A percentile compares a stretch with the other conserved stretches of the same genome.
Conservation (phyloP, 2,797 vertebrate species). For the Netta rufina region DNA sequence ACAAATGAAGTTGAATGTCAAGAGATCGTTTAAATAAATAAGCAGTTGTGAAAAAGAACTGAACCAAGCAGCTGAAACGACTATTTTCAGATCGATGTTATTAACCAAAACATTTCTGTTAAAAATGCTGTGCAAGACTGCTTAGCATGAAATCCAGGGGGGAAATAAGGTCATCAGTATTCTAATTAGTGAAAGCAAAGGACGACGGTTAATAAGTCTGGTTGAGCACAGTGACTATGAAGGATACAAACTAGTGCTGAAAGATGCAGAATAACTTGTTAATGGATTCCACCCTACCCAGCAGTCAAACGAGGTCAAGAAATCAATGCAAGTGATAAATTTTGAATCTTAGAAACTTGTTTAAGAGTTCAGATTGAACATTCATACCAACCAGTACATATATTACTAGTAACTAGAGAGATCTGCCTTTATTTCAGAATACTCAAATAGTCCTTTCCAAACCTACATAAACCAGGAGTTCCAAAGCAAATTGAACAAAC, state of each 20-base stretch:
- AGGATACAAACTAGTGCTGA: neutral
- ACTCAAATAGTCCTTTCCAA: neutral
- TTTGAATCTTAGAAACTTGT: neutral
- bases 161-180: slow-evolving; percentile 1
- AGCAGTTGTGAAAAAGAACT: neutral
- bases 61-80: neutral
- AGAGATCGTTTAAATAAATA: slow-evolving; percentile 34
- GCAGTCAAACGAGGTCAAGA: neutral
- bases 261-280: neutral
- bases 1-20: slow-evolving; percentile 5
- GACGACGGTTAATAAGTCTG: neutral
- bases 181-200: slow-evolving; percentile 30
- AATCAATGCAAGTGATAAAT: neutral
- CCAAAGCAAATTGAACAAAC: neutral
- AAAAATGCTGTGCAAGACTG: slow-evolving; percentile 23
- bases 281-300: neutral
- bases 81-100: slow-evolving; percentile 2
- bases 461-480: neutral
- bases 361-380: neutral
- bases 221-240: neutral
- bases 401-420: neutral
- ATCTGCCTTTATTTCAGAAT: neutral
- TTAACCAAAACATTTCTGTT: slow-evolving; percentile 22
- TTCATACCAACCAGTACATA: neutral
- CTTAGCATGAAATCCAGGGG: neutral